Evolutionary conservation across 1,140 invertebrate species (phyloP).

Genomic region (Metopolophium dirhodum): DNA sequence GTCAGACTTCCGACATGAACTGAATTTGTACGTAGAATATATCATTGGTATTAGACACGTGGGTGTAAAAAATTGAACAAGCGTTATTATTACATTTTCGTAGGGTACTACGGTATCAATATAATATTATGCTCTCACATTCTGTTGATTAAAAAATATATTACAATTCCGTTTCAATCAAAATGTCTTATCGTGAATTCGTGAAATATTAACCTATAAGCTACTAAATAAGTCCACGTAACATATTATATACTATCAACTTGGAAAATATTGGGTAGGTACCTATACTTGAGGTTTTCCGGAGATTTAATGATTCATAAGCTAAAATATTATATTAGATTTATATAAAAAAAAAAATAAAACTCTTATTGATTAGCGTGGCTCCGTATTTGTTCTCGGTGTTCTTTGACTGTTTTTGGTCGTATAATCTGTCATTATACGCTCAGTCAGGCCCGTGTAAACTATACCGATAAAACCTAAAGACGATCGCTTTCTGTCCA

Average conservation of each 20-base stretch:
- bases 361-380: no score
- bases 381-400: no score
- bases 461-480: neutral
- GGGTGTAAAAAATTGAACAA: neutral
- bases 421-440: neutral
- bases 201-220: neutral
- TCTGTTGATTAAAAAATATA: constrained; percentile 18
- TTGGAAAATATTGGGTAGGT: no score
- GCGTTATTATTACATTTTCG: neutral
- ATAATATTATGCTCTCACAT: neutral
- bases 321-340: no score
- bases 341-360: no score
- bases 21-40: neutral
- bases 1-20: neutral
- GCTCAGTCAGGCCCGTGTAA: neutral
- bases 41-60: neutral
- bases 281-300: no score
- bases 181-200: neutral
- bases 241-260: no score
- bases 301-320: no score
- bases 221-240: neutral
- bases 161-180: neutral
- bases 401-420: neutral
- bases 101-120: neutral
- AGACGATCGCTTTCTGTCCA: neutral